These are phyloP conservation scores for Orthosia incerta DNA, from an alignment of 2,888 invertebrate species.

Conservation along the genomic window DNA sequence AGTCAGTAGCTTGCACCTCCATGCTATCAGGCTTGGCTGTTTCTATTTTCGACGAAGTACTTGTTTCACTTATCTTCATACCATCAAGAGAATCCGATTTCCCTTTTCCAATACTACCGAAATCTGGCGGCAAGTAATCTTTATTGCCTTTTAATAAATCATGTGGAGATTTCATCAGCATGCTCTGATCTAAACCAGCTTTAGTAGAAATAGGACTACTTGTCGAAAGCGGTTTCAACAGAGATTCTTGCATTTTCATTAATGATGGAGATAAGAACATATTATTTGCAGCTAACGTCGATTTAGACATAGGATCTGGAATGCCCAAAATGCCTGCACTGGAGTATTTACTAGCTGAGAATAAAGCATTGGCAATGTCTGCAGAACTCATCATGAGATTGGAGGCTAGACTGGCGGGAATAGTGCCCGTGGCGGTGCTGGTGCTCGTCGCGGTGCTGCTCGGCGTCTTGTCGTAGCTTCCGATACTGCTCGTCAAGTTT, in stretches of 20 bases:
- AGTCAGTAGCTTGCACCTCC: constrained; percentile 85
- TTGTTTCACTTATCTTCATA: constrained; percentile 85
- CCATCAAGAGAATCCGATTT: constrained; percentile 88
- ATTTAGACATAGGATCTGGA: constrained; percentile 94
- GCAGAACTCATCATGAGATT: constrained; percentile 92
- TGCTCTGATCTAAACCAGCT: constrained; percentile 84
- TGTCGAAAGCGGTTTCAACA: constrained; percentile 91
- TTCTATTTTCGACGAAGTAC: constrained; percentile 89
- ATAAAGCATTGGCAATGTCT: constrained; percentile 93
- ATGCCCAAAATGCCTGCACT: constrained; percentile 92
- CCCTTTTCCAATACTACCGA: constrained; percentile 88
- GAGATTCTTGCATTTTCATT: constrained; percentile 93
- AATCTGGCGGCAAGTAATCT: constrained; percentile 90
- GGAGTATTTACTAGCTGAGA: constrained; percentile 92
- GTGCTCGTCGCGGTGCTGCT: constrained; percentile 89
- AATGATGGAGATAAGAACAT: constrained; percentile 94
- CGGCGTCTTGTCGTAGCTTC: constrained; percentile 85
- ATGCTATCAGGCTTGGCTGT: constrained; percentile 78
- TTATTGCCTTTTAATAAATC: constrained; percentile 85
- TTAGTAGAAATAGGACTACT: constrained; percentile 90
- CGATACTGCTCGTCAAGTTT: constrained; percentile 84
- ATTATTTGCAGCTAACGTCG: constrained; percentile 94
- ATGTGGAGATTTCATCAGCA: constrained; percentile 87
- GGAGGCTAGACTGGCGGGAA: constrained; percentile 90
- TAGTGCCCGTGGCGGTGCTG: constrained; percentile 83